Evolutionary conservation across 2,797 vertebrate genomes (phyloP).

Genomic region (Smutsia gigantea): DNA sequence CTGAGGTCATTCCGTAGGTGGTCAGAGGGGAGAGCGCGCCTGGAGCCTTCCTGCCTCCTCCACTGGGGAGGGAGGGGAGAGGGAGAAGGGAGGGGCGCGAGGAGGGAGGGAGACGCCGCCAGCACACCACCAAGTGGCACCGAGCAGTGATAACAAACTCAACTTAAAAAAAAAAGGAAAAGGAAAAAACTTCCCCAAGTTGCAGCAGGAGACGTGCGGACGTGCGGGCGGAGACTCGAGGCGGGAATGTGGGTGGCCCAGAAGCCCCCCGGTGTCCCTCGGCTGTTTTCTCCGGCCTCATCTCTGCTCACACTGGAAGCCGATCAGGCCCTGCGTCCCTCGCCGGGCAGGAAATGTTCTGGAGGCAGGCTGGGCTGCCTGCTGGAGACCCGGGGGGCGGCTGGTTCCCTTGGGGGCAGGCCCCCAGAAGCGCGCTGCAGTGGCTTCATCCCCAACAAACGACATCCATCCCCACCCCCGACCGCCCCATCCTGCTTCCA

Average conservation of each 20-base stretch:
- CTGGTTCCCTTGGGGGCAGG: neutral
- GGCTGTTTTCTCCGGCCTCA: neutral
- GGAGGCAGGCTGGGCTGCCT: slow-evolving; percentile 27
- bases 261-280: neutral
- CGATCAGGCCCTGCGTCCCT: neutral
- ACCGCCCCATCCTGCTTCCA: neutral
- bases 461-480: neutral
- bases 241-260: slow-evolving; percentile 63
- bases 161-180: slow-evolving; percentile 81
- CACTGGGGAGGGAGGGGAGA: slow-evolving; percentile 84
- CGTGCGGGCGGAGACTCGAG: slow-evolving; percentile 5
- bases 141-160: slow-evolving; percentile 93
- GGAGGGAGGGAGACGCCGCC: slow-evolving; percentile 88
- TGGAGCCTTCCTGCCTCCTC: slow-evolving; percentile 87
- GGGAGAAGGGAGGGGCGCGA: slow-evolving; percentile 82
- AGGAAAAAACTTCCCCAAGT: slow-evolving; percentile 84
- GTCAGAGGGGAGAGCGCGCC: slow-evolving; percentile 67
- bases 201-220: slow-evolving; percentile 66
- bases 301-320: neutral
- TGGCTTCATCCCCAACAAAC: neutral
- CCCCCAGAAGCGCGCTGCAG: neutral
- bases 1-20: slow-evolving; percentile 88
- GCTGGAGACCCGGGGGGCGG: slow-evolving; percentile 7
- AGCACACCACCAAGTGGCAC: slow-evolving; percentile 97
- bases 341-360: slow-evolving; percentile 15